Conservation (phyloP, 2,888 invertebrate genomes). For the Papilio elwesi region DNA sequence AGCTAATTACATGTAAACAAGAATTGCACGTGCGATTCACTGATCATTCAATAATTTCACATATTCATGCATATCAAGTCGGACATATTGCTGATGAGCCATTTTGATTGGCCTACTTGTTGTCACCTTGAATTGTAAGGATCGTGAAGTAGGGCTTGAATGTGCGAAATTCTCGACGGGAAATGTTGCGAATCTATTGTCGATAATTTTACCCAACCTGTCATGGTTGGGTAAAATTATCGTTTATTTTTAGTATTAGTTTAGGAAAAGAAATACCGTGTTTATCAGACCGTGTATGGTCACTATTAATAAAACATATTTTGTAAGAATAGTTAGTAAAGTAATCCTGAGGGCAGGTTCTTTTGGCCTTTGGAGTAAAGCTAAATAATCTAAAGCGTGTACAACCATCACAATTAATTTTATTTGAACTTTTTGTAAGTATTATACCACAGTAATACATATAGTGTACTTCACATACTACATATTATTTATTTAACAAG, state of each 20-base stretch:
- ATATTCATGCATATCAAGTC: conserved; percentile 4
- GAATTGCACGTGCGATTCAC: background rate
- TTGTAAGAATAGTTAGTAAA: too few relatives aligned
- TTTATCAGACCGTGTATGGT: background rate
- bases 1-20: background rate
- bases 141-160: conserved; percentile 4
- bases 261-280: background rate
- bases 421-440: too few relatives aligned
- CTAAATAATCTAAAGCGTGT: too few relatives aligned
- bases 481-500: too few relatives aligned
- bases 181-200: conserved; percentile 8
- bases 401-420: too few relatives aligned
- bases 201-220: background rate
- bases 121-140: conserved; percentile 20
- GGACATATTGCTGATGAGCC: conserved; percentile 8
- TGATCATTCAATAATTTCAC: conserved; percentile 25
- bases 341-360: too few relatives aligned
- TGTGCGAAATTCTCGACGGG: background rate
- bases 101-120: conserved; percentile 9
- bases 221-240: too few relatives aligned
- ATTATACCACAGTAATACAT: too few relatives aligned
- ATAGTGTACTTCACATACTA: too few relatives aligned
- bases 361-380: too few relatives aligned
- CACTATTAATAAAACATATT: background rate
- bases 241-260: too few relatives aligned